Percentiles rank a stretch among this genome's conserved stretches.
These are phyloP conservation scores for Synergus laeviventris DNA, from an alignment of 2,888 invertebrate genomes.

Conservation along the genomic window DNA sequence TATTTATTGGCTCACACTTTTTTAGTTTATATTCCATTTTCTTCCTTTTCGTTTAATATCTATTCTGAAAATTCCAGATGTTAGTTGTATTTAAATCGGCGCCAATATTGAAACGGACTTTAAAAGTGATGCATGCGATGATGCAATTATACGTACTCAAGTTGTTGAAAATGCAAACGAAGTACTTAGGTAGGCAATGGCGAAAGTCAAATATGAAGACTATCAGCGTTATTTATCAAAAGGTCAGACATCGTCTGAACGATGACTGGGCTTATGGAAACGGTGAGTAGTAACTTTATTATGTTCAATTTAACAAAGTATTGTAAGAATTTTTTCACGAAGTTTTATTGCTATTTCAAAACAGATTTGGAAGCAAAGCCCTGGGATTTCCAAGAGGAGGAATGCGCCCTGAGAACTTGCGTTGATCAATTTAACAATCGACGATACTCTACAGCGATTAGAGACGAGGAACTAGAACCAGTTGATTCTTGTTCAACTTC, in stretches of 20 bases:
- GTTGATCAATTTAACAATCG: conserved; percentile 98
- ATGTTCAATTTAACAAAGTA: not conserved
- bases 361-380: conserved; percentile 95
- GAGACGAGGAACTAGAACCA: conserved; percentile 80
- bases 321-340: not conserved
- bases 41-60: not conserved
- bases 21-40: not conserved
- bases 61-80: conserved; percentile 80
- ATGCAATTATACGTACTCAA: conserved; percentile 99
- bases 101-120: conserved; percentile 96
- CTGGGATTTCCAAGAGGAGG: conserved; percentile 99
- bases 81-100: conserved; percentile 99
- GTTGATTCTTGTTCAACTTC: conserved; percentile 90
- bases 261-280: conserved; percentile 99
- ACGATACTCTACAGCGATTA: conserved; percentile 81
- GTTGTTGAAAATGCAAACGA: conserved; percentile 99
- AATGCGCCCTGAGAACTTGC: conserved; percentile 93
- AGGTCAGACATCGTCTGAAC: conserved; percentile 95
- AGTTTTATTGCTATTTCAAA: not conserved
- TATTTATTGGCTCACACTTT: not conserved
- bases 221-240: conserved; percentile 98
- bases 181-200: conserved; percentile 99
- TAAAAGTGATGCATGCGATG: conserved; percentile 96
- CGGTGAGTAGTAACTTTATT: conserved; percentile 77
- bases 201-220: conserved; percentile 99